These are phyloP conservation scores for Tuta absoluta DNA, from an alignment of 2,888 invertebrate species.

Conservation along the genomic window DNA sequence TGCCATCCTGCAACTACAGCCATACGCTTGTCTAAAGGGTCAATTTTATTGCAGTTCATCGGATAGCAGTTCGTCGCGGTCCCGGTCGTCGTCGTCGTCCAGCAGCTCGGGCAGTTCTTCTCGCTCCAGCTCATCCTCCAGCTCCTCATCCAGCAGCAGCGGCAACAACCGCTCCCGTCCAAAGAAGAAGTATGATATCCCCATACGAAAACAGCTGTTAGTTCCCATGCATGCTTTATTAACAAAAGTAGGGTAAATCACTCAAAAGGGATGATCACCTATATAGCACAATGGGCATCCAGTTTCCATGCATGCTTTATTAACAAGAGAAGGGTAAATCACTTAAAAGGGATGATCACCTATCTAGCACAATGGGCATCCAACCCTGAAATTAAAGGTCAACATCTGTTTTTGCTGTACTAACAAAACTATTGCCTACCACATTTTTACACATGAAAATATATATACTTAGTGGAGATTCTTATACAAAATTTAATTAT, in stretches of 20 bases:
- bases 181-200: constrained; percentile 81
- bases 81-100: constrained; percentile 88
- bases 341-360: too few relatives aligned
- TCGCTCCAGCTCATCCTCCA: constrained; percentile 82
- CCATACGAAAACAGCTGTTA: constrained; percentile 25
- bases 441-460: too few relatives aligned
- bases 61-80: constrained; percentile 90
- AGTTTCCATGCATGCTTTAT: constrained; percentile 13
- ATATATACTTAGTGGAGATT: too few relatives aligned
- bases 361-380: too few relatives aligned
- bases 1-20: too few relatives aligned
- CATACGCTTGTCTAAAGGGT: too few relatives aligned
- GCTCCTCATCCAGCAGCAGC: constrained; percentile 84
- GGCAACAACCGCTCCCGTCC: constrained; percentile 84
- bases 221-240: constrained; percentile 8
- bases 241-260: background rate
- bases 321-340: background rate
- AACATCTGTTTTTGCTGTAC: too few relatives aligned
- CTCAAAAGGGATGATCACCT: too few relatives aligned
- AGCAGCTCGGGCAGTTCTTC: constrained; percentile 85
- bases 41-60: constrained; percentile 82
- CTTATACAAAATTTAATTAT: too few relatives aligned
- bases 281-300: too few relatives aligned
- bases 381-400: too few relatives aligned
- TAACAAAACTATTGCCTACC: too few relatives aligned